These are phyloP conservation scores for Hippoglossus stenolepis DNA, from an alignment of 2,113 vertebrate species.

Conservation along the genomic window DNA sequence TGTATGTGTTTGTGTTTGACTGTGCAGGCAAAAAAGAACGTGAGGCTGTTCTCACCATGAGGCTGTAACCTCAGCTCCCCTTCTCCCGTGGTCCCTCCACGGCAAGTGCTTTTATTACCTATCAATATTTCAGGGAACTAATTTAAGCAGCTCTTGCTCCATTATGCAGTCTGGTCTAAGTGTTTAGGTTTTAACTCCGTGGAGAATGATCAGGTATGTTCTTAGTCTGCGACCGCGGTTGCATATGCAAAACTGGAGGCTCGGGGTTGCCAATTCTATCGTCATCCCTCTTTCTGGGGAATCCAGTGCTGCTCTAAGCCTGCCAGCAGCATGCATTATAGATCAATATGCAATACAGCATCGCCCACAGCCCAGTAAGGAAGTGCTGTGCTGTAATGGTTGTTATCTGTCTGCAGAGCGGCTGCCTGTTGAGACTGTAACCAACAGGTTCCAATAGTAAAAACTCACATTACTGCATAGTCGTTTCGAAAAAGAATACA, in stretches of 20 bases:
- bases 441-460: not conserved
- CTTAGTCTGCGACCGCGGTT: conserved; percentile 11
- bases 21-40: not conserved
- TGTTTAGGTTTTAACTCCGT: conserved; percentile 21
- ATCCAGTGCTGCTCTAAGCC: conserved; percentile 35
- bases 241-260: conserved; percentile 34
- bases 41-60: not conserved
- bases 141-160: conserved; percentile 23
- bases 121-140: conserved; percentile 60
- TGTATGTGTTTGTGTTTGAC: not conserved
- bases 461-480: not conserved
- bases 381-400: conserved; percentile 19
- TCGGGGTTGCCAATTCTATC: conserved; percentile 49
- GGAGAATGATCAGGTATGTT: conserved; percentile 33
- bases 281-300: conserved; percentile 51
- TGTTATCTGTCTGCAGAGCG: conserved; percentile 25
- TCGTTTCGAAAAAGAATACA: not conserved
- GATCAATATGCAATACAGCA: conserved; percentile 56
- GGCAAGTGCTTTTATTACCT: conserved; percentile 41
- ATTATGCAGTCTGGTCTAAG: conserved; percentile 45
- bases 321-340: conserved; percentile 54
- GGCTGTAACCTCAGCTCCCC: not conserved
- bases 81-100: conserved; percentile 2
- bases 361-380: conserved; percentile 29
- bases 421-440: conserved; percentile 29